Evolutionary conservation across 2,113 vertebrate species (phyloP).

Genomic region (Phyllopteryx taeniolatus): DNA sequence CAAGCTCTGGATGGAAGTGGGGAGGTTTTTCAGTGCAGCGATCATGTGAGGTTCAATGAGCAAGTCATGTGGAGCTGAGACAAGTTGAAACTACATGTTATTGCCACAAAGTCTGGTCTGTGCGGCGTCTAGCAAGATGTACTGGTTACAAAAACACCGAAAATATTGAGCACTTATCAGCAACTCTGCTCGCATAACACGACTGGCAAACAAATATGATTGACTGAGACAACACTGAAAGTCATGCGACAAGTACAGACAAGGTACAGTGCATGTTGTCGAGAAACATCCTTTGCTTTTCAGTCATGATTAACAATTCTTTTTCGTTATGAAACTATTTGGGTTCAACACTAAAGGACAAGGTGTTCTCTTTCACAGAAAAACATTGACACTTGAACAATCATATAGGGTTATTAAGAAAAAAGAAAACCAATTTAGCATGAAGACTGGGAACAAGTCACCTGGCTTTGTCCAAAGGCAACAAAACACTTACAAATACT

Average conservation of each 20-base stretch:
- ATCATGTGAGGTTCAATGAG: slow-evolving; percentile 45
- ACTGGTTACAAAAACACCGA: slow-evolving; percentile 36
- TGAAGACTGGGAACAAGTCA: neutral
- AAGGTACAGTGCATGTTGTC: slow-evolving; percentile 4
- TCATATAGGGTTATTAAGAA: neutral
- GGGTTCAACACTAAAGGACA: neutral
- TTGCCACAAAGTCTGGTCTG: slow-evolving; percentile 41
- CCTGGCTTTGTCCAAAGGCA: neutral
- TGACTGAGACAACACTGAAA: slow-evolving; percentile 6
- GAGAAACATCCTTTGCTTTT: neutral
- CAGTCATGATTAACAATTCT: neutral
- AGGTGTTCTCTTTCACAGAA: neutral
- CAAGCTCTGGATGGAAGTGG: slow-evolving; percentile 10
- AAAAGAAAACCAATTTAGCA: neutral
- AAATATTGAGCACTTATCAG: slow-evolving; percentile 39
- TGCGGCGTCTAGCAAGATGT: slow-evolving; percentile 45
- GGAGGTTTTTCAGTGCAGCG: slow-evolving; percentile 4
- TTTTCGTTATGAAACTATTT: neutral
- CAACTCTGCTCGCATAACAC: slow-evolving; percentile 33
- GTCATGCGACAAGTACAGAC: slow-evolving; percentile 4
- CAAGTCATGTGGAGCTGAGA: slow-evolving; percentile 50
- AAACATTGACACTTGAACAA: neutral
- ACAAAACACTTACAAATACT: neutral
- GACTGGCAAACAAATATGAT: slow-evolving; percentile 11
- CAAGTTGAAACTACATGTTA: slow-evolving; percentile 66